These are phyloP conservation scores for Geotrupes spiniger DNA, from an alignment of 2,888 invertebrate genomes.

Conservation along the genomic window DNA sequence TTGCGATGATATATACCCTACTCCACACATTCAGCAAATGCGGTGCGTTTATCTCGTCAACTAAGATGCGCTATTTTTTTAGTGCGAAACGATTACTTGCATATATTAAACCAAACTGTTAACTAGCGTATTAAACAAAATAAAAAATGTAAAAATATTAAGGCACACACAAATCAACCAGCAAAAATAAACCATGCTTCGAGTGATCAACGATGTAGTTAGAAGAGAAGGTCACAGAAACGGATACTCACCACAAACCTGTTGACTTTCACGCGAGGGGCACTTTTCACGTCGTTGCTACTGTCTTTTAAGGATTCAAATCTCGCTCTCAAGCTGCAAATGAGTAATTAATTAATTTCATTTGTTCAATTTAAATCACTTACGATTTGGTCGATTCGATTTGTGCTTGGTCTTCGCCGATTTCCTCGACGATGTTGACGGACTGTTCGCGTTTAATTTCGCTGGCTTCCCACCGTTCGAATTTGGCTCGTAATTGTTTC, in stretches of 20 bases:
- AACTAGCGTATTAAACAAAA: slow-evolving; percentile 5
- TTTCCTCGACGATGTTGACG: slow-evolving; percentile 45
- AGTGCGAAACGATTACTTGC: slow-evolving; percentile 1
- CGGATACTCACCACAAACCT: slow-evolving; percentile 84
- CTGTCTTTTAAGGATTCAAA: slow-evolving; percentile 80
- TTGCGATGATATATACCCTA: no score
- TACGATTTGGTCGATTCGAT: slow-evolving; percentile 83
- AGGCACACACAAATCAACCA: slow-evolving; percentile 5
- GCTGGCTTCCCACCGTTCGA: slow-evolving; percentile 80
- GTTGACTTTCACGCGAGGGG: slow-evolving; percentile 72
- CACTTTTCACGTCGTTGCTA: slow-evolving; percentile 52
- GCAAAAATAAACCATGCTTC: not conserved
- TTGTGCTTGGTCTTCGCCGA: slow-evolving; percentile 68
- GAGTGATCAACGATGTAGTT: not conserved
- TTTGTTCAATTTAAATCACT: no score
- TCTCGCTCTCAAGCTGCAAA: slow-evolving; percentile 70
- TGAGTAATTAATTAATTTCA: no score
- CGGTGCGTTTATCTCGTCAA: no score
- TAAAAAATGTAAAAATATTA: slow-evolving; percentile 1
- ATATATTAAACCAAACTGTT: slow-evolving; percentile 6
- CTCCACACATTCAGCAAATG: no score
- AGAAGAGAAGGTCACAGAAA: not conserved
- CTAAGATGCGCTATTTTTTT: not conserved
- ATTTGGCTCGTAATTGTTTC: slow-evolving; percentile 79
- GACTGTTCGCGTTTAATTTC: slow-evolving; percentile 60